These are phyloP conservation scores for Parnassius orleans DNA, from an alignment of 2,888 invertebrate species.

Conservation along the genomic window DNA sequence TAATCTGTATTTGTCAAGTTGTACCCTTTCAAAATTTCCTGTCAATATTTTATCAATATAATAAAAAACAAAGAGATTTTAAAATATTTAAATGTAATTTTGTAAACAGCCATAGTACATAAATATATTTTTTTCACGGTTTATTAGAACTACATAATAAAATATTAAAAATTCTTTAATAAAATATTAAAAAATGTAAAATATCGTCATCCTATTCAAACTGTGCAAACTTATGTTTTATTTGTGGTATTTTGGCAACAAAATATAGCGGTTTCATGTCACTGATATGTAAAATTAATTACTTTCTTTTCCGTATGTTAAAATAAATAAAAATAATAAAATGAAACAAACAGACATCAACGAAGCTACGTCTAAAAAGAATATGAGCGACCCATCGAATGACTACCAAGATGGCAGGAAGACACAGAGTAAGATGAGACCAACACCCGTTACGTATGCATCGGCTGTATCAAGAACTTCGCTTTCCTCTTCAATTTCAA, in stretches of 20 bases:
- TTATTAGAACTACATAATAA: too few species aligned
- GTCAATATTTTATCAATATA: conserved; percentile 14
- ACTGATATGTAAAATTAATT: too few species aligned
- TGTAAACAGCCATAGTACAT: neutral
- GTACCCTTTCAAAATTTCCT: conserved; percentile 11
- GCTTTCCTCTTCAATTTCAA: neutral
- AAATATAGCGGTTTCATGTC: too few species aligned
- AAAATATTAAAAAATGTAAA: too few species aligned
- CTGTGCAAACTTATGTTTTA: too few species aligned
- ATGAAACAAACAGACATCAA: neutral
- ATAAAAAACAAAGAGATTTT: neutral
- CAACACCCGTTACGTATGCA: neutral
- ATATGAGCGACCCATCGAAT: neutral
- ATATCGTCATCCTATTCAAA: too few species aligned
- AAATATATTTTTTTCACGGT: too few species aligned
- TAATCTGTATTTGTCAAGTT: too few species aligned
- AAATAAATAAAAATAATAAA: neutral
- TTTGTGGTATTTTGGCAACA: too few species aligned
- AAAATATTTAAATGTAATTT: conserved; percentile 15
- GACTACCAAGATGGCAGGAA: neutral
- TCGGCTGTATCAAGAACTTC: neutral
- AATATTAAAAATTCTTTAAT: too few species aligned
- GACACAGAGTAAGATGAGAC: neutral
- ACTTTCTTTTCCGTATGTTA: too few species aligned
- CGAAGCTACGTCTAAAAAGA: neutral